A percentile compares a stretch with the other conserved stretches of the same genome.
Evolutionary conservation across 2,113 vertebrate genomes (phyloP).

Genomic region (Protomyctophum bolini): DNA sequence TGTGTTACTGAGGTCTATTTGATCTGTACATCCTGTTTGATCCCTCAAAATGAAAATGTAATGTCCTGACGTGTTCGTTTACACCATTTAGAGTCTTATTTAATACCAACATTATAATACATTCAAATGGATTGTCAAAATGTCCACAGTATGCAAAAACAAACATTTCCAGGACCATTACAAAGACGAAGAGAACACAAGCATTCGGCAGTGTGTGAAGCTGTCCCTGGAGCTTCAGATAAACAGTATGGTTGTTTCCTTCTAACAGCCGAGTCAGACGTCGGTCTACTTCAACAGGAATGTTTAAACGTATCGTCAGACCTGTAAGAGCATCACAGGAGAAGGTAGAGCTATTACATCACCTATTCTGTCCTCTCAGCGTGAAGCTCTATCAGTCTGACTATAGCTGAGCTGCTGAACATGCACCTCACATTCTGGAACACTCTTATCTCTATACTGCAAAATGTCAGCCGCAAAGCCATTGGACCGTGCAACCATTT

Average conservation of each 20-base stretch:
- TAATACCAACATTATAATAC: too few relatives aligned
- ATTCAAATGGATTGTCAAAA: conserved; percentile 3
- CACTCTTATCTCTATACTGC: conserved; percentile 47
- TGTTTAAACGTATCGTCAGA: conserved; percentile 50
- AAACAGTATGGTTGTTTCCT: conserved; percentile 23
- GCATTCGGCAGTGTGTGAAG: background rate
- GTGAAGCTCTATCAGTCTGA: conserved; percentile 21
- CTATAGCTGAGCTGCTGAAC: conserved; percentile 11
- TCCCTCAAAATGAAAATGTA: too few relatives aligned
- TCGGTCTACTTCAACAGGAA: conserved; percentile 11
- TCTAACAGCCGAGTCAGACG: conserved; percentile 43
- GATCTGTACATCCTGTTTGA: too few relatives aligned
- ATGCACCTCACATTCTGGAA: conserved; percentile 33
- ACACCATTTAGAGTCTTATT: too few relatives aligned
- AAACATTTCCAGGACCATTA: conserved; percentile 21
- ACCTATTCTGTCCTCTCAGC: conserved; percentile 30
- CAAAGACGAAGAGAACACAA: conserved; percentile 22
- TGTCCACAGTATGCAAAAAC: conserved; percentile 10
- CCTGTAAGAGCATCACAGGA: conserved; percentile 49
- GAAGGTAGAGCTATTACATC: too few relatives aligned
- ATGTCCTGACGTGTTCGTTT: too few relatives aligned
- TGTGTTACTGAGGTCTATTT: too few relatives aligned
- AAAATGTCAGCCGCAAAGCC: conserved; percentile 51
- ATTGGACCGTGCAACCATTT: conserved; percentile 23
- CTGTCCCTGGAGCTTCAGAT: too few relatives aligned